Base-by-base conservation (phyloP, 2,113 vertebrate genomes). In the Bambusicola thoracicus region DNA sequence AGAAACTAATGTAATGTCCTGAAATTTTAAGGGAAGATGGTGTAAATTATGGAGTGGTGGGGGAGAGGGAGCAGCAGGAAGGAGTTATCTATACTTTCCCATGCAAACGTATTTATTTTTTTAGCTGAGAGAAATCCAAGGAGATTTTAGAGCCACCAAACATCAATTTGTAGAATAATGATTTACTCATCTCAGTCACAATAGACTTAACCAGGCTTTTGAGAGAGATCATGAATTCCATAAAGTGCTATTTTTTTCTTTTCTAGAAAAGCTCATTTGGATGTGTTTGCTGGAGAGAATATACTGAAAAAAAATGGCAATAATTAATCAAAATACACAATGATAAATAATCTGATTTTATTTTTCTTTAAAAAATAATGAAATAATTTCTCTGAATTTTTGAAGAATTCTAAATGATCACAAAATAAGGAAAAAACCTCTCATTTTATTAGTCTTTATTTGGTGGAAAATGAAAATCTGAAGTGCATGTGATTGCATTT, bases 91-190 rank as follows among this genome's bases (percentile, higher is more conserved):
- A 30, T 80, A 48, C 3, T 74, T 62, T 21, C 80, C 3, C 66
- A 83, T 82, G 7, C 58, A 36, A 67, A 56, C 4, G 3, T 56
- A 56, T 75, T 5, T 62, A 56, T 85, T 85, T 75, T 86, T 90
- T 61, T 68, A 68, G 72, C 32, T 68, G 30, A 51, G 10, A 56
- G 11, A 72, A 85, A 79, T 85, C 75, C 74, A 34, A 73, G 24
- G 4, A 10, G 68, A 77, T 88, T 94, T 88, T 68, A 90, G 83
- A 94, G 80, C 49, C 21, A 83, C 77, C 81, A 90, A 83, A 80
- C 24, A 85, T 44, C 8, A 69, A 40, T 80, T 82, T 82, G 29
- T 76, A 61, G 67, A 90, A 82, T 55, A 91, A 89, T 19, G 7
- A 65, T 85, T 90, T 84, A 51, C 17, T 76, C 41, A 49, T 81